A percentile compares a stretch with the other conserved stretches of the same genome.
These are phyloP conservation scores for Anaspis maculata DNA, from an alignment of 2,888 invertebrate species.

Conservation along the genomic window DNA sequence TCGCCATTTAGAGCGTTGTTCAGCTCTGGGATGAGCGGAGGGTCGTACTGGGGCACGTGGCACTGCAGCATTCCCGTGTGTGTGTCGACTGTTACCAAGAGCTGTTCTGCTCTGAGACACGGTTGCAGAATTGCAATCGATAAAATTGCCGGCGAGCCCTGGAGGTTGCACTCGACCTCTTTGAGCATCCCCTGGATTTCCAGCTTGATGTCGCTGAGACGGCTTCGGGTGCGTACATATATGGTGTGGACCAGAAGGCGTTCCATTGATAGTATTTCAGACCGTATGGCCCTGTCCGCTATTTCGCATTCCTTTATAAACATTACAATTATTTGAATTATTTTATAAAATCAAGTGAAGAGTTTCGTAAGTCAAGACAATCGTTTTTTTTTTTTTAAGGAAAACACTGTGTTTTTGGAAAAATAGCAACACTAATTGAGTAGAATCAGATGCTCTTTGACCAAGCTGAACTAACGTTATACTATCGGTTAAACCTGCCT, in stretches of 20 bases:
- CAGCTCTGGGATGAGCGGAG: conserved; percentile 71
- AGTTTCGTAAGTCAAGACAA: too few species aligned
- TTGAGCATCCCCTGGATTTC: conserved; percentile 63
- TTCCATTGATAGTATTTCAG: conserved; percentile 92
- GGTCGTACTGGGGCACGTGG: conserved; percentile 86
- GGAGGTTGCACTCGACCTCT: conserved; percentile 69
- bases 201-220: conserved; percentile 74
- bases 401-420: too few species aligned
- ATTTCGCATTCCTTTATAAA: conserved; percentile 63
- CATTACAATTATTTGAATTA: too few species aligned
- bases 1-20: conserved; percentile 73
- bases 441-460: too few species aligned
- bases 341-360: too few species aligned
- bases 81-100: conserved; percentile 88
- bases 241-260: conserved; percentile 90
- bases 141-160: conserved; percentile 88
- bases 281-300: conserved; percentile 70
- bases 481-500: too few species aligned
- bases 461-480: too few species aligned
- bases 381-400: too few species aligned
- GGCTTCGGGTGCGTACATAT: conserved; percentile 80
- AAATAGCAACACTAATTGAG: too few species aligned
- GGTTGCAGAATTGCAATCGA: conserved; percentile 85
- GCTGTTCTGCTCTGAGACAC: conserved; percentile 83
- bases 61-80: conserved; percentile 88